phyloP scores from a whole-genome alignment of 2,113 vertebrate species.

The Daboia siamensis region DNA sequence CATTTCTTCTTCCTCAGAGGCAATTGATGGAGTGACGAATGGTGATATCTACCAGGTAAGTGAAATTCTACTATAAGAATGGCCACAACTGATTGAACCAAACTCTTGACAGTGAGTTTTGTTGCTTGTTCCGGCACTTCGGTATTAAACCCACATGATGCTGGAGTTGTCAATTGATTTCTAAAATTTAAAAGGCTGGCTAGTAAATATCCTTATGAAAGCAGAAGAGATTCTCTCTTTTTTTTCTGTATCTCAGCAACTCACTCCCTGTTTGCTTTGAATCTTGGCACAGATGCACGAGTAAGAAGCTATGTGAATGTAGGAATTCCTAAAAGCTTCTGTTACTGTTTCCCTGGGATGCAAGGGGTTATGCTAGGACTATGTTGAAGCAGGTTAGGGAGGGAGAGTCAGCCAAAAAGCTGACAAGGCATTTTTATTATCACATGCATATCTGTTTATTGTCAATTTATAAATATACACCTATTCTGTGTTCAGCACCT shows the following conservation, averaged over 20 bases:
- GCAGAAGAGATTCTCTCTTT: background rate
- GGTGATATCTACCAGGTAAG: constrained; percentile 81
- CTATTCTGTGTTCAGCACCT: background rate
- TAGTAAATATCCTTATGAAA: background rate
- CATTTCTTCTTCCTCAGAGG: constrained; percentile 66
- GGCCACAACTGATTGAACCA: background rate
- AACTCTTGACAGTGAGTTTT: background rate
- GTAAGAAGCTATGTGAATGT: background rate
- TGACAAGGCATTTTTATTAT: background rate
- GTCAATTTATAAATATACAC: background rate
- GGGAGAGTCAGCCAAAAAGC: background rate
- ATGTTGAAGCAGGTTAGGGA: background rate
- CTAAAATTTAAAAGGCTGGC: background rate
- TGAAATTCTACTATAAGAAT: background rate
- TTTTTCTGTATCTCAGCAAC: background rate
- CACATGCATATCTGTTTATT: background rate
- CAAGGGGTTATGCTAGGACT: too few species aligned
- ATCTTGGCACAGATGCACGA: background rate
- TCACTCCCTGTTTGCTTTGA: background rate
- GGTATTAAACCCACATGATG: background rate
- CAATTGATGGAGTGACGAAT: constrained; percentile 80
- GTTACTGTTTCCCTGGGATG: too few species aligned
- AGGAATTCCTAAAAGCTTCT: background rate
- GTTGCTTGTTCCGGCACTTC: background rate
- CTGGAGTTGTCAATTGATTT: background rate